phyloP scores from a whole-genome alignment of 2,113 vertebrate species.

The Athene noctua region DNA sequence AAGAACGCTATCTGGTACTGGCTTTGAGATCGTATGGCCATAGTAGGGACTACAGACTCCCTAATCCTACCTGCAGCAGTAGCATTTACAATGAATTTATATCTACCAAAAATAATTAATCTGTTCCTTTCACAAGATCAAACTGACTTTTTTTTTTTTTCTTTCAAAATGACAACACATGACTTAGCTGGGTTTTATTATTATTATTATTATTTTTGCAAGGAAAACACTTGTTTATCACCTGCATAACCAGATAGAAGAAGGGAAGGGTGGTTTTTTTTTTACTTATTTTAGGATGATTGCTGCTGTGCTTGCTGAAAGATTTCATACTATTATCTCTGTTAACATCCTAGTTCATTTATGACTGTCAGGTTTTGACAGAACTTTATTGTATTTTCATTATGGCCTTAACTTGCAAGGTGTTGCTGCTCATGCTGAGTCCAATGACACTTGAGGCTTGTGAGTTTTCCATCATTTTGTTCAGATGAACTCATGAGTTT shows the following conservation, averaged over 20 bases:
- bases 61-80: not conserved
- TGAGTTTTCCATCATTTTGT: not conserved
- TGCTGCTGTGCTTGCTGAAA: not conserved
- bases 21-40: not conserved
- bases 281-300: not conserved
- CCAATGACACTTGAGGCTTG: not conserved
- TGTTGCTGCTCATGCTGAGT: not conserved
- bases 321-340: not conserved
- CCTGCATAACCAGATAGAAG: not conserved
- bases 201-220: too few species aligned
- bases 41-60: not conserved
- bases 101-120: not conserved
- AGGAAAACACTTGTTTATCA: not conserved
- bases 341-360: not conserved
- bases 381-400: not conserved
- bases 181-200: not conserved
- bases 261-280: not conserved
- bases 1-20: not conserved
- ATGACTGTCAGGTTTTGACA: not conserved
- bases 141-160: not conserved
- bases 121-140: not conserved
- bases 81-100: not conserved
- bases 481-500: not conserved
- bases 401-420: not conserved
- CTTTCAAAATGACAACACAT: not conserved